Conservation (phyloP, 2,888 invertebrate species). For the Cantharis flavilabris region DNA sequence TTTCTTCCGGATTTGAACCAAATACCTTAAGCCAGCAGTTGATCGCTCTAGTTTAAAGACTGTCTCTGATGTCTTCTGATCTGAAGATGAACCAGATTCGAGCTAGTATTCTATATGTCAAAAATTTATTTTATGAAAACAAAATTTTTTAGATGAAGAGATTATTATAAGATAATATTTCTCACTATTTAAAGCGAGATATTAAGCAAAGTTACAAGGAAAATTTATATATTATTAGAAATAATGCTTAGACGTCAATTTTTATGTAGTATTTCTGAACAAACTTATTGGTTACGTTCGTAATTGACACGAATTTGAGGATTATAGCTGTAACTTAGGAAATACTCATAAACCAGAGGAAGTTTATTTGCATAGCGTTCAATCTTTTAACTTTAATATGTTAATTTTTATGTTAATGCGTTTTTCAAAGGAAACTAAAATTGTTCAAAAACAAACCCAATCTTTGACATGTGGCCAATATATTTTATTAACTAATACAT, state of each 20-base stretch:
- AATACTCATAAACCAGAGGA: not conserved
- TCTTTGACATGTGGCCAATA: not conserved
- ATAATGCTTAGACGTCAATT: not conserved
- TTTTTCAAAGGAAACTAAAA: not conserved
- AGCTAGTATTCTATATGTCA: too few relatives aligned
- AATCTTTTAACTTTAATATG: not conserved
- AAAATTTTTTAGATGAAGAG: too few relatives aligned
- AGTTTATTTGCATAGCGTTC: not conserved
- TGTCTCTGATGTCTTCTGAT: too few relatives aligned
- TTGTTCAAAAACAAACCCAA: not conserved
- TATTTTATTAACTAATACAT: not conserved
- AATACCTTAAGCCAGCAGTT: too few relatives aligned
- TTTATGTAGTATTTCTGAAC: not conserved
- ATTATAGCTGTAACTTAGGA: not conserved
- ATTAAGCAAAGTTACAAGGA: not conserved
- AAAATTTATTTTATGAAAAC: too few relatives aligned
- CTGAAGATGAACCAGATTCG: too few relatives aligned
- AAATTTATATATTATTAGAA: not conserved
- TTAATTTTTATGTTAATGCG: not conserved
- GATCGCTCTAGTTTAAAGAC: too few relatives aligned
- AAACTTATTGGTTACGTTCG: not conserved
- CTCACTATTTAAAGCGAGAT: too few relatives aligned
- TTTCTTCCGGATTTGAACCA: too few relatives aligned
- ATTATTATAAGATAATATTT: too few relatives aligned
- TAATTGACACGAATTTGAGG: not conserved